A percentile compares a stretch with the other conserved stretches of the same genome.
Conservation (phyloP, 1,140 invertebrate species). For the Phymastichus coffea region DNA sequence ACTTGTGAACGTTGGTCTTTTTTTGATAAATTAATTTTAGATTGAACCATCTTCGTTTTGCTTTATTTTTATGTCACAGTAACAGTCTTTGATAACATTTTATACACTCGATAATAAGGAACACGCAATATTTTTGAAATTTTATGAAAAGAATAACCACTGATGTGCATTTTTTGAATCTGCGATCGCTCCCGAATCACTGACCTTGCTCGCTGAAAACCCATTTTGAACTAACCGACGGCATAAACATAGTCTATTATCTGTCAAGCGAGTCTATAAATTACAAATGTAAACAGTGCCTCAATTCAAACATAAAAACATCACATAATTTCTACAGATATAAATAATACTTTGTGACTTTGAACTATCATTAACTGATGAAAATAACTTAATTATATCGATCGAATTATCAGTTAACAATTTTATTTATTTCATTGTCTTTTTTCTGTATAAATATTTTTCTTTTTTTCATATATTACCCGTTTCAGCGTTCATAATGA, state of each 20-base stretch:
- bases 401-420: no score
- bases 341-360: neutral
- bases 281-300: neutral
- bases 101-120: no score
- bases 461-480: no score
- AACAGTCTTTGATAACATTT: neutral
- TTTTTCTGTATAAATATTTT: no score
- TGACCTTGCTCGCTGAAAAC: no score
- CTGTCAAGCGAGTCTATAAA: neutral
- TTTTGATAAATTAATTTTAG: neutral
- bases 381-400: neutral
- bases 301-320: neutral
- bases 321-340: neutral
- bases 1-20: neutral
- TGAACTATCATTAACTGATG: neutral
- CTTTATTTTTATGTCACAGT: neutral
- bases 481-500: no score
- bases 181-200: no score
- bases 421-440: no score
- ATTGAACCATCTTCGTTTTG: neutral
- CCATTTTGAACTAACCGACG: no score
- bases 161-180: neutral
- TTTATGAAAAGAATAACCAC: neutral
- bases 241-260: neutral
- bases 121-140: neutral